Evolutionary conservation across 2,888 invertebrate genomes (phyloP).

Genomic region (Polia nebulosa): DNA sequence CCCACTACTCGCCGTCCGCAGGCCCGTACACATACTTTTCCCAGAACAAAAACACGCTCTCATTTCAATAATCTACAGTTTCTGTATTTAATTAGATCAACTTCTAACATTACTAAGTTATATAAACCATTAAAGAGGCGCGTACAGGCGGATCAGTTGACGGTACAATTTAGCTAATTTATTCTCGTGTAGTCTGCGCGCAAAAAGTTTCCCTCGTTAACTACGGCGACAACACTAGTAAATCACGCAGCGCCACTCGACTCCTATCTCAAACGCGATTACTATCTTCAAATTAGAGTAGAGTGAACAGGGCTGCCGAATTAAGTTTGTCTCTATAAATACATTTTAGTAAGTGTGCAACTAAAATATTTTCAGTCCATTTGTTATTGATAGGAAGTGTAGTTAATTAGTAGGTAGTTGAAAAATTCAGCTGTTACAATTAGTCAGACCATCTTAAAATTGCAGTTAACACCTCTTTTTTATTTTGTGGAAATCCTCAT

Average conservation of each 20-base stretch:
- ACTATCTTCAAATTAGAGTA: conserved; percentile 83
- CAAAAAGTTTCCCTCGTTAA: conserved; percentile 88
- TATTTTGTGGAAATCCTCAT: no score
- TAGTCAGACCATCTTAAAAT: no score
- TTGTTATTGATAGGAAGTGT: no score
- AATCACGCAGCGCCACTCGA: conserved; percentile 79
- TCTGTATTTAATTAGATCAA: conserved; percentile 18
- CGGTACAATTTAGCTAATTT: conserved; percentile 82
- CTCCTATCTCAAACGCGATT: conserved; percentile 82
- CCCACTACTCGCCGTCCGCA: no score
- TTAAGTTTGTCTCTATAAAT: conserved; percentile 62
- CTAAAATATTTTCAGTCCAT: no score
- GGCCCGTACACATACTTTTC: background rate
- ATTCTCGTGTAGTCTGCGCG: conserved; percentile 78
- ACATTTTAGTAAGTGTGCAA: no score
- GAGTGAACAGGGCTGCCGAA: conserved; percentile 71
- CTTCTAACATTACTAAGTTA: conserved; percentile 40
- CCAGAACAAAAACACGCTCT: background rate
- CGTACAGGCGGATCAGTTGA: conserved; percentile 62
- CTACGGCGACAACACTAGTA: conserved; percentile 83
- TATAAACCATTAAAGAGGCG: conserved; percentile 42
- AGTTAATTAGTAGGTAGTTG: no score
- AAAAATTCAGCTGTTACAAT: no score
- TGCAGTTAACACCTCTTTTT: no score
- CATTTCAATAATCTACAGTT: background rate